Base-by-base conservation (phyloP, 2,888 invertebrate species). In the Eristalis tenax region DNA sequence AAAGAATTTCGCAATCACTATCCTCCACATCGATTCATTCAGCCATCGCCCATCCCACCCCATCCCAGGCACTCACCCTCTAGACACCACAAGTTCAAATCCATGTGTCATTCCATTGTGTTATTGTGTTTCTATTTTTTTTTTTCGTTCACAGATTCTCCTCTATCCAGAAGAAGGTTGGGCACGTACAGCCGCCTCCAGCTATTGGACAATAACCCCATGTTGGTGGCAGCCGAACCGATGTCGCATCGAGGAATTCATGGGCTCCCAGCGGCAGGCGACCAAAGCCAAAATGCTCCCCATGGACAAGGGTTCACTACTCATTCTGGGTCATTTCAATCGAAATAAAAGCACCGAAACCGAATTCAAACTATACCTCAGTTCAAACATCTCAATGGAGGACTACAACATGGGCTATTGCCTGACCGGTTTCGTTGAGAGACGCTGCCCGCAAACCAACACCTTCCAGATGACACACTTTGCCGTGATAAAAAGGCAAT, bases 381-480 rank as follows among this genome's bases (percentile, higher is more conserved):
- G 97, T 84, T 97, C 97, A 84, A 96, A 97, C 93, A 97, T 97
- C 90, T 96, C 96, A 65, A 95, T 96, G 91, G 96, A 97, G 70
- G 97, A 97, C 93, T 97, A 97, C 94, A 97, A 97, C 93, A 96
- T 97, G 96, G 97, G 97, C 69, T 97, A 97, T 94, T 96, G 96
- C 91, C 96, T 97, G 95, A 97, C 97, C 1, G 97, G 97, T 13
- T 96, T 96, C 13, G 94, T 97, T 91, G 97, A 97, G 92, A 94
- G 97, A 22, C 97, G 97, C 89, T 95, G 95, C 91, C 95, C 96
- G 89, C 95, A 95, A 91, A 95, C 95, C 90, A 96, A 96, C 93
- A 94, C 94, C 91, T 96, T 97, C 93, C 97, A 97, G 93, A 96
- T 97, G 94, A 97, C 97, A 81, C 97, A 97, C 93, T 97, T 97